A percentile compares a stretch with the other conserved stretches of the same genome.
These are phyloP conservation scores for Pantala flavescens DNA, from an alignment of 1,140 invertebrate genomes.

Conservation along the genomic window DNA sequence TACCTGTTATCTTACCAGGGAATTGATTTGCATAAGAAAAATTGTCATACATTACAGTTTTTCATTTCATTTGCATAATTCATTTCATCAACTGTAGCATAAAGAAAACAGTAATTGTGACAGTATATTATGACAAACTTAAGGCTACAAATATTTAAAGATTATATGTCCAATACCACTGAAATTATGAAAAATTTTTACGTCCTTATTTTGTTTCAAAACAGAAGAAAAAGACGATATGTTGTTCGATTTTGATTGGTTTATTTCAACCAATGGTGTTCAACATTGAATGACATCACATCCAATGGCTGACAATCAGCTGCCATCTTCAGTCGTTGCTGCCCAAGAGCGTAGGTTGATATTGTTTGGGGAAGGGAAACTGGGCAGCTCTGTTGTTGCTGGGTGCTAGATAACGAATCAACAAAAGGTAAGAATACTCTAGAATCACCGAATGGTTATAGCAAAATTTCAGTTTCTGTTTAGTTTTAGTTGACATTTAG, in stretches of 20 bases:
- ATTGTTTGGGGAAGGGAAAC: not conserved
- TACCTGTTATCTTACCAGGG: too few species aligned
- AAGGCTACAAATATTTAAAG: too few species aligned
- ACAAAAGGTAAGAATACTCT: not conserved
- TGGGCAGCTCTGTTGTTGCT: not conserved
- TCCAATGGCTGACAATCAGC: slow-evolving; percentile 7
- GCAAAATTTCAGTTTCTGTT: too few species aligned
- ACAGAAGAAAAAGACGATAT: slow-evolving; percentile 11
- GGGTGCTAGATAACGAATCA: not conserved
- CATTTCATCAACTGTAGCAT: too few species aligned
- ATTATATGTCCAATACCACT: too few species aligned
- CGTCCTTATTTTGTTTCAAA: not conserved
- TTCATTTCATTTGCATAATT: too few species aligned
- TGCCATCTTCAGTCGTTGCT: not conserved
- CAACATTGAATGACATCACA: not conserved
- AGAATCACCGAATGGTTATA: not conserved
- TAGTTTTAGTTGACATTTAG: not conserved
- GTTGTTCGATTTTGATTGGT: not conserved
- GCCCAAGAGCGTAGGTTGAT: not conserved
- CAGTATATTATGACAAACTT: too few species aligned
- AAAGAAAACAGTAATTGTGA: too few species aligned
- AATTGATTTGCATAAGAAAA: too few species aligned
- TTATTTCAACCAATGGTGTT: not conserved
- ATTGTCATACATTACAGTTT: too few species aligned
- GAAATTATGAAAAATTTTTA: too few species aligned